Evolutionary conservation across 2,113 vertebrate genomes (phyloP).

Genomic region (Elgaria multicarinata): DNA sequence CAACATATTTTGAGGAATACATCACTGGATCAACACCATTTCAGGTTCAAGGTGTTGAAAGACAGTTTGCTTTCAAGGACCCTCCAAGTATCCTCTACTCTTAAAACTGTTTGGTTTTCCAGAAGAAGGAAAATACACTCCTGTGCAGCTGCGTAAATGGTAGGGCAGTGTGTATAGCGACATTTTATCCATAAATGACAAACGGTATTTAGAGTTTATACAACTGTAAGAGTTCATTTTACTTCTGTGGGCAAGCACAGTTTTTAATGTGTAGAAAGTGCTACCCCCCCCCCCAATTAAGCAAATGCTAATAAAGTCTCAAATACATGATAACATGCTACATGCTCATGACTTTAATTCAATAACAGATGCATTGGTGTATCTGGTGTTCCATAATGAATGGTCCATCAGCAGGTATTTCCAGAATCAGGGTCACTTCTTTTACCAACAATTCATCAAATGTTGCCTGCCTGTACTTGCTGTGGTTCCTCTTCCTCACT

Average conservation of each 20-base stretch:
- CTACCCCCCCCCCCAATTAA: background rate
- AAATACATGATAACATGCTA: background rate
- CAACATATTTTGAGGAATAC: slow-evolving; percentile 36
- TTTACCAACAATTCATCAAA: background rate
- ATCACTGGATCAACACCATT: slow-evolving; percentile 53
- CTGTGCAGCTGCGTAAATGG: background rate
- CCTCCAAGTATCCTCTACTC: slow-evolving; percentile 27
- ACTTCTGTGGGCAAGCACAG: background rate
- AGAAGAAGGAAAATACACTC: slow-evolving; percentile 17
- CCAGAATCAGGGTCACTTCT: background rate
- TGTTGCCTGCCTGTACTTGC: background rate
- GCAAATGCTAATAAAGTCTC: slow-evolving; percentile 10
- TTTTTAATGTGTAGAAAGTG: background rate
- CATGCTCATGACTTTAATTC: background rate
- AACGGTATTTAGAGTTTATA: slow-evolving; percentile 21
- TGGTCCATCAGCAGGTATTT: background rate
- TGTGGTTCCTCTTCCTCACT: background rate
- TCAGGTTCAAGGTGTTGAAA: slow-evolving; percentile 51
- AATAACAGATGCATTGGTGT: background rate
- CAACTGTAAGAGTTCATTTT: background rate
- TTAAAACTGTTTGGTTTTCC: slow-evolving; percentile 37
- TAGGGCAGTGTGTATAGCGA: background rate
- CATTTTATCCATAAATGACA: background rate
- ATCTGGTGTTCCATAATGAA: background rate
- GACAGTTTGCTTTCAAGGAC: slow-evolving; percentile 48